phyloP scores from a whole-genome alignment of 1,140 invertebrate species.

The Sycophila sp. region DNA sequence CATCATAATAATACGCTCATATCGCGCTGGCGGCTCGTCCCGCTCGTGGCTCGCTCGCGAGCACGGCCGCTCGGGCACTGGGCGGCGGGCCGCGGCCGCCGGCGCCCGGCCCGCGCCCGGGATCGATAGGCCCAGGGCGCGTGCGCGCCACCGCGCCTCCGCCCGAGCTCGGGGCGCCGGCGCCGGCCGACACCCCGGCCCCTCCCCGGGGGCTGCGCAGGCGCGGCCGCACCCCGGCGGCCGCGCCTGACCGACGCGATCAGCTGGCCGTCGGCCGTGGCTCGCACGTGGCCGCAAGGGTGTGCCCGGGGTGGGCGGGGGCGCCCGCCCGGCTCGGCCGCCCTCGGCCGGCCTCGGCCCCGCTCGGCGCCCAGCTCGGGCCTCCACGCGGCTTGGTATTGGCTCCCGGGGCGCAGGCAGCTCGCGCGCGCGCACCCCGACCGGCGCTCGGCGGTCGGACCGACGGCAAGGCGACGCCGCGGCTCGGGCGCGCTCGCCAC shows the following conservation, averaged over 20 bases:
- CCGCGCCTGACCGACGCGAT: background rate
- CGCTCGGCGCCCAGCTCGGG: conserved; percentile 59
- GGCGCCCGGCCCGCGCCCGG: conserved; percentile 35
- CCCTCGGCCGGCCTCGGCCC: conserved; percentile 46
- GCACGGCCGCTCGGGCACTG: conserved; percentile 39
- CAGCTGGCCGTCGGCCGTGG: conserved; percentile 3
- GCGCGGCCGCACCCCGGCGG: conserved; percentile 32
- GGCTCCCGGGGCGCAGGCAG: conserved; percentile 62
- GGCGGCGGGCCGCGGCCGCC: conserved; percentile 42
- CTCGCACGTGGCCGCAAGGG: background rate
- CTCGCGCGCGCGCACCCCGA: too few species aligned
- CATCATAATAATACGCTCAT: background rate
- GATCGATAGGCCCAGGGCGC: conserved; percentile 33
- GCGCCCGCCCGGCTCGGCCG: conserved; percentile 45
- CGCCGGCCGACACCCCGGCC: background rate
- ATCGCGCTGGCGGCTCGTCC: background rate
- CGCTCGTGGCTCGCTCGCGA: conserved; percentile 34
- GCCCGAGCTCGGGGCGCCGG: background rate
- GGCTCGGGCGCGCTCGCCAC: background rate
- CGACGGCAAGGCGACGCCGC: background rate
- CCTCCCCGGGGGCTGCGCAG: too few species aligned
- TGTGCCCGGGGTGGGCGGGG: conserved; percentile 26
- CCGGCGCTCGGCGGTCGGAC: background rate
- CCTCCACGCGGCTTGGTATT: conserved; percentile 67
- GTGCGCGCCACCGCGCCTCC: background rate